Evolutionary conservation across 2,888 invertebrate genomes (phyloP), one percentile per base, ranked within the genome.

Genomic region (Ophion obscuratus): DNA sequence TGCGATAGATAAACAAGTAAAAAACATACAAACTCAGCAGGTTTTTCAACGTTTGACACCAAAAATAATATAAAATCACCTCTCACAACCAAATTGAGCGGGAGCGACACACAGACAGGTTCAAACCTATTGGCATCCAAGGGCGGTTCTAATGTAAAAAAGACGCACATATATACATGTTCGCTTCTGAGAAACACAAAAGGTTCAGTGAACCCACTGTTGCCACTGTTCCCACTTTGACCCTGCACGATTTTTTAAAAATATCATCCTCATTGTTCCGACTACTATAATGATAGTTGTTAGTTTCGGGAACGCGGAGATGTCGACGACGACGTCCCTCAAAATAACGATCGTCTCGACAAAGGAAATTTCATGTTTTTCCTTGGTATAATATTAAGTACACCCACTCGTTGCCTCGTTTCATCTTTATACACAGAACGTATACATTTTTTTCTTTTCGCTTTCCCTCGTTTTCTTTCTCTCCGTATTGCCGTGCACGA

Each of bases 351-450:
- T 71, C 71, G 70, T 53, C 17, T 57, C 24, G 75, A 59, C 57
- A 84, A 66, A 84, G 75, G 17, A 84, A 70, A 66, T 70, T 53
- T 44, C 14, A 68, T 64, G 17, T 79, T 75, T 61, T 59, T 40
- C 47, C 53, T 27, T n/a, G 47, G n/a, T 44, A 67, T 20, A 64
- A 20, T 57, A 62, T 47, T 57, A 14, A 53, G 74, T 66, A 68
- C 67, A 40, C 66, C 47, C 64, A 24, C 7, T 57, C 47, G 31
- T 67, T 78, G n/a, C 44, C 20, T 47, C 53, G 57, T 67, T 73
- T n/a, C 27, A 4, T 71, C 31, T 71, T 11, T 62, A 14, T 57
- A 11, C 20, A 71, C 9, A 61, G 17, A 4, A 47, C 47, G 27
- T 64, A 44, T 53, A 66, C 20, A n/a, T 24, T 11, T 78, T 70